These are phyloP conservation scores for Yoshiicerus persimilis DNA, from an alignment of 1,140 invertebrate genomes.

Conservation along the genomic window DNA sequence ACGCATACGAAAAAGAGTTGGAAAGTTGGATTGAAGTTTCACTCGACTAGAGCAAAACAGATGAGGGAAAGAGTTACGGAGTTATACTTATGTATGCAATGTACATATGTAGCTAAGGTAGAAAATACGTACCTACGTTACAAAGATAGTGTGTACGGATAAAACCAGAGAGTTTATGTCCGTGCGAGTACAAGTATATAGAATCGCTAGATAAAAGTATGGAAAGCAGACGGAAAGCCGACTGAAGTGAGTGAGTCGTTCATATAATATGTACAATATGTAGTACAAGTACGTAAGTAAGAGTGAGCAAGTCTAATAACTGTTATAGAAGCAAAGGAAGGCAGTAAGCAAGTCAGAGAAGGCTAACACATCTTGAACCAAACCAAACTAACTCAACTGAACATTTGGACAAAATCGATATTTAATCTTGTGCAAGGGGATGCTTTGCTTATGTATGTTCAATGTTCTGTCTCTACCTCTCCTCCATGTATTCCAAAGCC, in stretches of 20 bases:
- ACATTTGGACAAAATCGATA: constrained; percentile 31
- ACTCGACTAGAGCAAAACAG: not conserved
- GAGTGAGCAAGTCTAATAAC: not conserved
- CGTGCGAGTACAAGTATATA: not conserved
- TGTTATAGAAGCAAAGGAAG: not conserved
- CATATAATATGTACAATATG: not conserved
- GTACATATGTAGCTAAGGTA: not conserved
- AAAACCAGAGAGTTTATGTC: too few species aligned
- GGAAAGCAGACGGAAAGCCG: not conserved
- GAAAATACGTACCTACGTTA: too few species aligned
- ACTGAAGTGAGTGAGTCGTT: not conserved
- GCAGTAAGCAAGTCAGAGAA: not conserved
- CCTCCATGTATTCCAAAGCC: too few species aligned
- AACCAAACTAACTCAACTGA: constrained; percentile 16
- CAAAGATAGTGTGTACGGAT: too few species aligned
- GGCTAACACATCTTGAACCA: not conserved
- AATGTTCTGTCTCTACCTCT: not conserved
- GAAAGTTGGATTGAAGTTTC: not conserved
- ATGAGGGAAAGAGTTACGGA: not conserved
- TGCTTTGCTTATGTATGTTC: constrained; percentile 21
- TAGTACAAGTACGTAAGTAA: not conserved
- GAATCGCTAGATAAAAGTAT: not conserved
- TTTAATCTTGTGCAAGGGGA: constrained; percentile 33
- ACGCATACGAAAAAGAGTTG: not conserved
- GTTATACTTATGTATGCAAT: not conserved